Evolutionary conservation across 2,888 invertebrate genomes (phyloP).

Genomic region (Melolontha melolontha): DNA sequence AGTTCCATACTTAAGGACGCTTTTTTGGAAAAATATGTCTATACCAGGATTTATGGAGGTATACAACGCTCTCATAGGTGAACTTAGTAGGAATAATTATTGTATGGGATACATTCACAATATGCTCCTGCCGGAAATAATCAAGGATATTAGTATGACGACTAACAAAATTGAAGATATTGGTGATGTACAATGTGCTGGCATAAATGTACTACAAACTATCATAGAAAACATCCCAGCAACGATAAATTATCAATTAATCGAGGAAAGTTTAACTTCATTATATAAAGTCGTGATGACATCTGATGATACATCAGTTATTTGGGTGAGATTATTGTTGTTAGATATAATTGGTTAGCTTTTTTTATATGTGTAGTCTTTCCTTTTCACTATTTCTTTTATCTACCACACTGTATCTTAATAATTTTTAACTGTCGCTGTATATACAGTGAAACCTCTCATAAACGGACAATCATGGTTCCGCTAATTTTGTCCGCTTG

Average conservation of each 20-base stretch:
- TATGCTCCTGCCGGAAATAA: slow-evolving; percentile 47
- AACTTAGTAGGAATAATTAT: slow-evolving; percentile 41
- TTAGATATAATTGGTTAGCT: neutral
- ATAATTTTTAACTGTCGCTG: too few species aligned
- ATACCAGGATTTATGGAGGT: slow-evolving; percentile 37
- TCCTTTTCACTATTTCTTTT: too few species aligned
- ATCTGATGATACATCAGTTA: slow-evolving; percentile 43
- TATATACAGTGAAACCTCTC: too few species aligned
- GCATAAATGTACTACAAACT: slow-evolving; percentile 44
- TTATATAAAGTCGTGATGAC: slow-evolving; percentile 45
- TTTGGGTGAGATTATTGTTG: slow-evolving; percentile 43
- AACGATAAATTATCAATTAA: slow-evolving; percentile 44
- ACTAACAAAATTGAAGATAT: slow-evolving; percentile 37
- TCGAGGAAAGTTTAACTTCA: slow-evolving; percentile 44
- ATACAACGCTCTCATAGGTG: slow-evolving; percentile 42
- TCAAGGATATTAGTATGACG: slow-evolving; percentile 41
- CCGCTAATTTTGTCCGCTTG: too few species aligned
- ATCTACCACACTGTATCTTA: too few species aligned
- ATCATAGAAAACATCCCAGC: slow-evolving; percentile 46
- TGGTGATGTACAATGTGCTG: slow-evolving; percentile 44
- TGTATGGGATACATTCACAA: slow-evolving; percentile 44
- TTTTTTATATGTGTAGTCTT: too few species aligned
- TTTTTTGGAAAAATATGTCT: slow-evolving; percentile 42
- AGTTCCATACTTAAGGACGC: slow-evolving; percentile 33
- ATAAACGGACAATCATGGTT: too few species aligned